Conservation (phyloP, 2,113 vertebrate species). For the Polyodon spathula region DNA sequence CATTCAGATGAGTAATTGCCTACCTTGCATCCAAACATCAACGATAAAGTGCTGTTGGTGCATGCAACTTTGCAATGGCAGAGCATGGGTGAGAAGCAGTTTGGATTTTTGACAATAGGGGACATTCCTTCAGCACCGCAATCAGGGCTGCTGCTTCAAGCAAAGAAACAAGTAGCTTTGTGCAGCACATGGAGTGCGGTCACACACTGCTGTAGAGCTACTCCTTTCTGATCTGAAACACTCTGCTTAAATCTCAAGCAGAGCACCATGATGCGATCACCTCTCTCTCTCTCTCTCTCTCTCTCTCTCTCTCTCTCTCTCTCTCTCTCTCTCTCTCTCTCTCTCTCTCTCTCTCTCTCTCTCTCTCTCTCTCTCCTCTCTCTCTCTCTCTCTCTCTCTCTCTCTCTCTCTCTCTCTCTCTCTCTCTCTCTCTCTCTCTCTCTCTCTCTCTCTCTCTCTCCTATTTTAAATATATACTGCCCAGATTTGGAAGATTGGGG, state of each 20-base stretch:
- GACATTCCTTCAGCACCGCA: conserved; percentile 73
- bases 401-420: conserved; percentile 3
- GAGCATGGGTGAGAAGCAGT: conserved; percentile 78
- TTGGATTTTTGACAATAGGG: conserved; percentile 73
- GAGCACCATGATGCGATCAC: conserved; percentile 48
- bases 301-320: too few species aligned
- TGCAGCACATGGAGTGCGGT: conserved; percentile 45
- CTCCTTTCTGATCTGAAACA: conserved; percentile 39
- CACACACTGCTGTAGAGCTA: conserved; percentile 47
- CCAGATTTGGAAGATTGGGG: conserved; percentile 32
- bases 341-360: conserved; percentile 6
- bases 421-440: conserved; percentile 4
- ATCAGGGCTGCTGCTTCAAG: conserved; percentile 53
- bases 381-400: conserved; percentile 8
- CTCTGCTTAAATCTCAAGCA: conserved; percentile 43
- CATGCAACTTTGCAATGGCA: conserved; percentile 96
- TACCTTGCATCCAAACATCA: conserved; percentile 98
- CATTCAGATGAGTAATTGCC: conserved; percentile 43
- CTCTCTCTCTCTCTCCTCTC: conserved; percentile 4
- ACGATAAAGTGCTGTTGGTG: conserved; percentile 84
- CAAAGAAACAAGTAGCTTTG: conserved; percentile 42
- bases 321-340: neutral
- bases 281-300: conserved; percentile 34
- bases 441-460: conserved; percentile 10
- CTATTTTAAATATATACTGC: conserved; percentile 31